Evolutionary conservation across 2,797 vertebrate genomes (phyloP).

Genomic region (Podarcis siculus): DNA sequence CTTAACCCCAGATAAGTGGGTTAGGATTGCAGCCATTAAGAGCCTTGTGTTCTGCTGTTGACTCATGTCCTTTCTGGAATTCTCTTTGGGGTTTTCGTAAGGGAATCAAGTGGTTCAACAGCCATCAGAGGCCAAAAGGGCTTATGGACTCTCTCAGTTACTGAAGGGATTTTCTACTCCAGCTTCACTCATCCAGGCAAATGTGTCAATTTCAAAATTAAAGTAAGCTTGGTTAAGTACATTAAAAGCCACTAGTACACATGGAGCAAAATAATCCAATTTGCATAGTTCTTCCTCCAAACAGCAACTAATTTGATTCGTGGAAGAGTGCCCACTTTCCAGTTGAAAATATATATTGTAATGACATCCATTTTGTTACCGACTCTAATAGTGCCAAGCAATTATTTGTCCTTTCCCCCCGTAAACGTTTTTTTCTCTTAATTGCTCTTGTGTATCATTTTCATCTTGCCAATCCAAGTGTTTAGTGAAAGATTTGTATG

Average conservation of each 20-base stretch:
- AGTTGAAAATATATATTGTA: background rate
- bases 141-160: background rate
- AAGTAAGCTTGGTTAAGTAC: constrained; percentile 16
- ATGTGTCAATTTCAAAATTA: background rate
- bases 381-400: background rate
- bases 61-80: background rate
- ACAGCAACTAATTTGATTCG: background rate
- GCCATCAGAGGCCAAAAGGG: background rate
- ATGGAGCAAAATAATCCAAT: background rate
- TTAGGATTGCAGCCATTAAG: too few species aligned
- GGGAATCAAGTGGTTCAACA: background rate
- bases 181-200: background rate
- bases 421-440: background rate
- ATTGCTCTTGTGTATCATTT: background rate
- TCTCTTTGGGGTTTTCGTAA: background rate
- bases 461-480: background rate
- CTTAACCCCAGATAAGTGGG: too few species aligned
- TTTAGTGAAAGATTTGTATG: background rate
- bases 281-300: background rate
- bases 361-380: background rate
- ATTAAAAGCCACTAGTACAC: background rate
- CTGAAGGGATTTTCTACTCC: background rate
- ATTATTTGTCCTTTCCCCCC: background rate
- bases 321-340: background rate
- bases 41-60: background rate